A percentile compares a stretch with the other conserved stretches of the same genome.
Conservation (phyloP, 2,888 invertebrate species). For the Cepaea hortensis region DNA sequence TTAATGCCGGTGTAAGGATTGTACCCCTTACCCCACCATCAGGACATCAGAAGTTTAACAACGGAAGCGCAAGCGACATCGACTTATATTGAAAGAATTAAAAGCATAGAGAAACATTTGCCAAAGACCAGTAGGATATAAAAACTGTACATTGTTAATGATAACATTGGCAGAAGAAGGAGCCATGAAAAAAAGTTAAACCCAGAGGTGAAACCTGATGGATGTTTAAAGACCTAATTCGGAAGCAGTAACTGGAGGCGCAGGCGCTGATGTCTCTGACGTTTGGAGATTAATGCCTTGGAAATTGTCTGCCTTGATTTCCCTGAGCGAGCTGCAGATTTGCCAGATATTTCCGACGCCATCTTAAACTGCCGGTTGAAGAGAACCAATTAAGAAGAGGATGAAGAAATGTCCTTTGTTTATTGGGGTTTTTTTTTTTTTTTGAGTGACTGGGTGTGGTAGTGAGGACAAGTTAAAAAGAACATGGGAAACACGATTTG, state of each 20-base stretch:
- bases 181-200: neutral
- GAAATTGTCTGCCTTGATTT: conserved; percentile 25
- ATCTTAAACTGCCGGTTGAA: conserved; percentile 13
- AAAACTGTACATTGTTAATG: too few relatives aligned
- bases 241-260: conserved; percentile 6
- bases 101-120: too few relatives aligned
- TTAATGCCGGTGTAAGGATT: too few relatives aligned
- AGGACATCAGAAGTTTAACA: too few relatives aligned
- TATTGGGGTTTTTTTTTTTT: neutral
- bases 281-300: conserved; percentile 24
- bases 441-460: conserved; percentile 11
- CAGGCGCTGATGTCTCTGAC: neutral
- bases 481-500: neutral
- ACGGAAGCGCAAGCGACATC: too few relatives aligned
- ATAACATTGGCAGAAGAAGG: too few relatives aligned
- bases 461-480: neutral
- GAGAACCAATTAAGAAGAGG: neutral
- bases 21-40: too few relatives aligned
- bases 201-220: neutral
- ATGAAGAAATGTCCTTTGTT: neutral
- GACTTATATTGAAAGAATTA: too few relatives aligned
- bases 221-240: neutral
- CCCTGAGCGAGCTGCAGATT: conserved; percentile 12
- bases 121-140: too few relatives aligned
- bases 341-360: neutral